Evolutionary conservation across 2,888 invertebrate genomes (phyloP).

Genomic region (Vesta saturnalis): DNA sequence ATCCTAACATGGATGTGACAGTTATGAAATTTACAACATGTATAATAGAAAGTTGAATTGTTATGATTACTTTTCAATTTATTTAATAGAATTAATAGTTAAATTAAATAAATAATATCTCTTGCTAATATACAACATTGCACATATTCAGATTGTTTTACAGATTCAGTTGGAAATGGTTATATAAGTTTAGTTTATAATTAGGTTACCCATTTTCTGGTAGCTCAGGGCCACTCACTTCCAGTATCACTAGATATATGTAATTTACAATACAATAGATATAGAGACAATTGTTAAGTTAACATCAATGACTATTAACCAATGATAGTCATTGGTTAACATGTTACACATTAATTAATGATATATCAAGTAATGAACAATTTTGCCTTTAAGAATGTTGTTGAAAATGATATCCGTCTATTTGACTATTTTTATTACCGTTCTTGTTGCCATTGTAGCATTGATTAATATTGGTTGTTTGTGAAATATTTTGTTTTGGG

Average conservation of each 20-base stretch:
- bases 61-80: conserved; percentile 1
- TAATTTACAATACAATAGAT: conserved; percentile 50
- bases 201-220: conserved; percentile 51
- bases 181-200: conserved; percentile 42
- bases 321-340: no score
- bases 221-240: conserved; percentile 64
- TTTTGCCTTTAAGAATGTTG: conserved; percentile 14
- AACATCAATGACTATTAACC: no score
- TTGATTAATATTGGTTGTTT: no score
- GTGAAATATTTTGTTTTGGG: no score
- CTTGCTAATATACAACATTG: conserved; percentile 8
- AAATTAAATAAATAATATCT: conserved; percentile 6
- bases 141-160: conserved; percentile 25
- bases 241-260: conserved; percentile 59
- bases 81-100: background rate
- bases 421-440: no score
- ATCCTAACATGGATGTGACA: conserved; percentile 8
- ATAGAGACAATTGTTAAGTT: conserved; percentile 43
- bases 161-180: conserved; percentile 41
- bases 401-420: conserved; percentile 3
- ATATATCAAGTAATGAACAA: conserved; percentile 26
- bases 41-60: background rate
- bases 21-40: conserved; percentile 9
- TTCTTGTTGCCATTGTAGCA: background rate
- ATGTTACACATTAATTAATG: conserved; percentile 34